Conservation (phyloP, 2,113 vertebrate species). For the Edolisoma coerulescens region DNA sequence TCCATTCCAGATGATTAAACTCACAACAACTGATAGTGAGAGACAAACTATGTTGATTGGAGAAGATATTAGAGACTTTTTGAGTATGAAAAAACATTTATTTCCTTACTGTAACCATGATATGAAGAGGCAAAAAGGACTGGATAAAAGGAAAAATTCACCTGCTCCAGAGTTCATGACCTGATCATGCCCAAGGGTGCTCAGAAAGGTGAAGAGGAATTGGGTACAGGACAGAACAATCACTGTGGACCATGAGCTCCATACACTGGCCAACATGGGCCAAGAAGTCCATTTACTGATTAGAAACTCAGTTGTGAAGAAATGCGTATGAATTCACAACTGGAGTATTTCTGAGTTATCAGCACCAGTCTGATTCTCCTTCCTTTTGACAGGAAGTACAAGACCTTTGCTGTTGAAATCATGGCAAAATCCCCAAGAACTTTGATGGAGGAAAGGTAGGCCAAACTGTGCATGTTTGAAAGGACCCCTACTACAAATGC, state of each 20-base stretch:
- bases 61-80: neutral
- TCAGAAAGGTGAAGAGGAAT: neutral
- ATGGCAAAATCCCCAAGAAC: neutral
- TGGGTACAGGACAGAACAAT: neutral
- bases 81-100: neutral
- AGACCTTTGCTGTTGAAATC: neutral
- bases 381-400: neutral
- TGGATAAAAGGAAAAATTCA: neutral
- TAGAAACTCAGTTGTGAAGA: neutral
- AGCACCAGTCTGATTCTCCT: neutral
- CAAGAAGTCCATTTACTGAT: neutral
- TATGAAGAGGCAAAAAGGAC: neutral
- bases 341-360: neutral
- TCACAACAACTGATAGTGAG: neutral
- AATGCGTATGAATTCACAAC: neutral
- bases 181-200: neutral
- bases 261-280: neutral
- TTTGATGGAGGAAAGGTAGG: neutral
- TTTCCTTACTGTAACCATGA: neutral
- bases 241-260: neutral
- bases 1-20: neutral
- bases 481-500: neutral
- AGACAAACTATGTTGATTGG: neutral
- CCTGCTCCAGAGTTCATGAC: neutral
- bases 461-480: neutral